These are phyloP conservation scores for Motacilla tschutschensis DNA, from an alignment of 2,113 vertebrate genomes.

Conservation along the genomic window DNA sequence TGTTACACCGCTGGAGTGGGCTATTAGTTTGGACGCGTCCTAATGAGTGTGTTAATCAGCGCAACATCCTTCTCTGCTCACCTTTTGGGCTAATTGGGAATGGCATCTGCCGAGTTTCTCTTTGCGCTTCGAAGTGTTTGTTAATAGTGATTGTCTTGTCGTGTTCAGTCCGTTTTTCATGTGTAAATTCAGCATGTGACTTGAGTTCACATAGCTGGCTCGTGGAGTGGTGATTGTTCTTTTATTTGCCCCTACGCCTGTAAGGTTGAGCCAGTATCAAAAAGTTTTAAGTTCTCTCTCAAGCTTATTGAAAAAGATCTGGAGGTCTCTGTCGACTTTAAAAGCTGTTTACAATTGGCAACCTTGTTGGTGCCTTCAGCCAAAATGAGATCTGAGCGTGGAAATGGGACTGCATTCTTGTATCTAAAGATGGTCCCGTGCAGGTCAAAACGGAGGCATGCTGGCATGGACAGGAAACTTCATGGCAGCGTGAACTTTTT, in stretches of 20 bases:
- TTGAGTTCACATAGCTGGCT: background rate
- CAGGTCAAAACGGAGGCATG: background rate
- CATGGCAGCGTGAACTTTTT: accelerated
- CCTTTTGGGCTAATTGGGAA: background rate
- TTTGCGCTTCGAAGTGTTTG: background rate
- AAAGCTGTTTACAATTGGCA: conserved; percentile 25
- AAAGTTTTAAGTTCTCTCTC: background rate
- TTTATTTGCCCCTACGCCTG: background rate
- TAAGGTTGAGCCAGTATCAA: background rate
- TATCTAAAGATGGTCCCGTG: background rate
- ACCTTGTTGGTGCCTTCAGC: background rate
- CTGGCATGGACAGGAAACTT: background rate
- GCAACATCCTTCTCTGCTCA: background rate
- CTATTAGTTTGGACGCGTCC: background rate
- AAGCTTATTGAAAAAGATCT: background rate
- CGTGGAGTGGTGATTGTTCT: background rate
- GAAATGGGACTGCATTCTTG: background rate
- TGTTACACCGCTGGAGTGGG: background rate
- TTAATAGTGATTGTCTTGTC: background rate
- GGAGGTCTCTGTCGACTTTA: background rate
- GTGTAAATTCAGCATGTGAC: background rate
- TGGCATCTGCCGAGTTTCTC: background rate
- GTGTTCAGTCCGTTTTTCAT: background rate
- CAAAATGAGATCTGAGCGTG: background rate
- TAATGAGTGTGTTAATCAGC: background rate